Base-by-base conservation (phyloP, 2,113 vertebrate species). In the Strigops habroptila region DNA sequence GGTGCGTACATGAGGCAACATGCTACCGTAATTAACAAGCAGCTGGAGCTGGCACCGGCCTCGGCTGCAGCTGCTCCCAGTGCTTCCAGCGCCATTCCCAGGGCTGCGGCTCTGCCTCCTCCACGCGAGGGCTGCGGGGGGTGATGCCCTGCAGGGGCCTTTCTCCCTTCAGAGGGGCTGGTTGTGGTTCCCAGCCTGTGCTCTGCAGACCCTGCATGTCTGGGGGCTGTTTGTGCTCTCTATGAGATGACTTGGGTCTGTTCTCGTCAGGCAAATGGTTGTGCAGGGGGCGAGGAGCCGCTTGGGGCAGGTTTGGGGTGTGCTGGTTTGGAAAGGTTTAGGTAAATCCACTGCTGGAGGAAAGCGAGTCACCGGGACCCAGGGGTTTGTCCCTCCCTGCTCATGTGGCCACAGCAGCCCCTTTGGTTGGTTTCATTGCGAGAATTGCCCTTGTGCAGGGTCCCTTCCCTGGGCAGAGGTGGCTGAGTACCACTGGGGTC, bases 1-100 rank as follows among this genome's bases (percentile, higher is more conserved):
- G 96, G 96, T 90, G 80, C n/a, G 37, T 86, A 90, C 94, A 82
- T 92, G 97, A 97, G 90, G 53, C 96, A 96, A 93, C 97, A 92
- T 93, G 96, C 92, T 95, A 51, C 93, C 83, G 31, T 91, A 65
- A 88, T 95, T 95, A 94, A 80, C 82, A 55, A 94, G 95, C 96
- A 89, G 96, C 95, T 87, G 88, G 83, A 84, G 90, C 71, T 96
- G 96, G 97, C 96, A 93, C 71, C 24, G 0, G 28, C 5, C 95
- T 74, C 78, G 0, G 43, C 90, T 13, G 94, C 95, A 95, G 97
- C 96, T 96, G 96, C 96, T 94, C 73, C 88, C 27, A 44, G 82
- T 16, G 49, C 93, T 93, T 59, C 52, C 59, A 77, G 86, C 6
- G 31, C 87, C 68, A 88, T 95, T 96, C 93, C 93, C 95, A 93